Percentiles rank a stretch among this genome's conserved stretches.
Conservation (phyloP, 2,888 invertebrate species). For the Pycnomerus fuliginosus region DNA sequence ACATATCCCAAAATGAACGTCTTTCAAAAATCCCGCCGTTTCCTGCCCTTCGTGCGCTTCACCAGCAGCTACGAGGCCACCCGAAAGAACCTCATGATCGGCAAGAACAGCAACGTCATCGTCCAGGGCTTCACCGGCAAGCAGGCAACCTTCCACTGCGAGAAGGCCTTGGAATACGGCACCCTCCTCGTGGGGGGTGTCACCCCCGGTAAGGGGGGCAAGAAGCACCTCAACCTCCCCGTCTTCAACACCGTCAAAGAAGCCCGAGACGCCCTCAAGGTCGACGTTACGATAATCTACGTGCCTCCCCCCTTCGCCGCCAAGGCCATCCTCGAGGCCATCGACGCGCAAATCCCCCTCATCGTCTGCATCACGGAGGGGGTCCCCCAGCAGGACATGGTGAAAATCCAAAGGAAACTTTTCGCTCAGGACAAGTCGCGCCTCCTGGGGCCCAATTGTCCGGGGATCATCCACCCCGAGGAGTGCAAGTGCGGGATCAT, state of each 20-base stretch:
- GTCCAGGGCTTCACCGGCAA: constrained; percentile 83
- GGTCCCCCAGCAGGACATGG: constrained; percentile 71
- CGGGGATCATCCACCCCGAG: constrained; percentile 72
- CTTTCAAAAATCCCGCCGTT: too few relatives aligned
- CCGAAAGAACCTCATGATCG: constrained; percentile 20
- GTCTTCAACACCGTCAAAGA: constrained; percentile 61
- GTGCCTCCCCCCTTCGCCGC: constrained; percentile 74
- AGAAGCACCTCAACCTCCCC: constrained; percentile 75
- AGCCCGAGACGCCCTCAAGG: constrained; percentile 67
- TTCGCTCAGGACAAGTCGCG: constrained; percentile 67
- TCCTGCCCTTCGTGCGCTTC: too few relatives aligned
- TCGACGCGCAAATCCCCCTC: constrained; percentile 74
- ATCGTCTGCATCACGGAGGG: constrained; percentile 66
- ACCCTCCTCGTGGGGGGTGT: constrained; percentile 81
- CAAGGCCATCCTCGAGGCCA: constrained; percentile 69
- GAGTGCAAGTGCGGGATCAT: constrained; percentile 77
- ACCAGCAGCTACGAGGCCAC: constrained; percentile 12
- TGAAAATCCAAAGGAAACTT: constrained; percentile 67
- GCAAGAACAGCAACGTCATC: constrained; percentile 66
- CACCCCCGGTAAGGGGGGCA: constrained; percentile 78
- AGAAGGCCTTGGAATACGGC: constrained; percentile 78
- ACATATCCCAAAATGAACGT: too few relatives aligned
- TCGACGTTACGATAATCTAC: constrained; percentile 75
- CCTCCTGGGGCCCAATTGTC: constrained; percentile 82
- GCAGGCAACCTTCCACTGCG: constrained; percentile 68